These are phyloP conservation scores for Catagonus wagneri DNA, from an alignment of 2,113 vertebrate genomes.

Conservation along the genomic window DNA sequence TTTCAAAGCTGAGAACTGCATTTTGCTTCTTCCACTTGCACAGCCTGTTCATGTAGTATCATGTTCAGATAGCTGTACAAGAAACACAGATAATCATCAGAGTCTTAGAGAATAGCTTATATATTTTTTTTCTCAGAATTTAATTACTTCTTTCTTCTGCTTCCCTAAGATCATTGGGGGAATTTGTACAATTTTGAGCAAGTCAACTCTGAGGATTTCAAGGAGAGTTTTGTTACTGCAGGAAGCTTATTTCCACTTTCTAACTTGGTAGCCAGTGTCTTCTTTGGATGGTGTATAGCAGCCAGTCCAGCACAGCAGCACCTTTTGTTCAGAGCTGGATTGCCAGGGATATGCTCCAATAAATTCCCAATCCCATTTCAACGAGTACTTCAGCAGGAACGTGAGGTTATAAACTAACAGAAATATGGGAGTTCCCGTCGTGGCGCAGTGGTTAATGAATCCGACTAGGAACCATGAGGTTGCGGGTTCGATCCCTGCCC, in stretches of 20 bases:
- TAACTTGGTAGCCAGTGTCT: not conserved
- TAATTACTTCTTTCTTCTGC: conserved; percentile 26
- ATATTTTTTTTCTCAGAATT: conserved; percentile 9
- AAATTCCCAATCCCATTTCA: not conserved
- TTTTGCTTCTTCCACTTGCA: conserved; percentile 30
- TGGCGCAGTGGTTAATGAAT: too few species aligned
- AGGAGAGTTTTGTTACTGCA: conserved; percentile 50
- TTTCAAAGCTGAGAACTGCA: conserved; percentile 44
- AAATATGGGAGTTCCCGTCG: too few species aligned
- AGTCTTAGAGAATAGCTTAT: not conserved
- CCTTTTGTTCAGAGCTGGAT: conserved; percentile 8
- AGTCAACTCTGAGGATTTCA: conserved; percentile 1
- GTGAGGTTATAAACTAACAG: not conserved
- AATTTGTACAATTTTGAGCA: not conserved
- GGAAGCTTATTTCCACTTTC: conserved; percentile 34
- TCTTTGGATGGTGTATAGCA: not conserved
- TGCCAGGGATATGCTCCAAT: not conserved
- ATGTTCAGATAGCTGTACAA: not conserved
- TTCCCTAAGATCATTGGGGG: not conserved
- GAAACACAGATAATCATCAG: not conserved
- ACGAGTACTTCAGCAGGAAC: not conserved
- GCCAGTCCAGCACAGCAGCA: not conserved
- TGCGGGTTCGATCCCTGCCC: too few species aligned
- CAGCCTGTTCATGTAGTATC: not conserved
- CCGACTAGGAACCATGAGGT: too few species aligned